Percentiles rank a stretch among this genome's conserved stretches.
These are phyloP conservation scores for Dasypus novemcinctus DNA, from an alignment of 2,113 vertebrate species.

Conservation along the genomic window DNA sequence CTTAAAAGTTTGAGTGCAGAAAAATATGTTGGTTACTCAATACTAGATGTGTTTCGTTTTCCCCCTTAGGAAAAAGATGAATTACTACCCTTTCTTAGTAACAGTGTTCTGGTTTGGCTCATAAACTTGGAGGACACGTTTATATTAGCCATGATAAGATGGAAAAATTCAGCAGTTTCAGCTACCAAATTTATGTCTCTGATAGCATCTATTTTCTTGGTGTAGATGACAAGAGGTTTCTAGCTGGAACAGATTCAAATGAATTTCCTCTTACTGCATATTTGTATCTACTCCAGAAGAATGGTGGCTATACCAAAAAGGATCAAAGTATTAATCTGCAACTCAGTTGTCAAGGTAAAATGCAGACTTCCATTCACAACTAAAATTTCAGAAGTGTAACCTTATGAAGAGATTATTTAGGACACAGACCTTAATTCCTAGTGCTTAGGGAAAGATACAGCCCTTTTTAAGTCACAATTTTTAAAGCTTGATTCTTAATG, in stretches of 20 bases:
- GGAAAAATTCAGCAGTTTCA: not conserved
- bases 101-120: not conserved
- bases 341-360: not conserved
- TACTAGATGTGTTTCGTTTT: not conserved
- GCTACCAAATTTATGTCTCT: not conserved
- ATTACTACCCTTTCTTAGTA: not conserved
- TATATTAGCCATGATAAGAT: not conserved
- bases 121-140: not conserved
- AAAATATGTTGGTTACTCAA: not conserved
- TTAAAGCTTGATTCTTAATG: conserved; percentile 7
- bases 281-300: not conserved
- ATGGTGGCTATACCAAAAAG: conserved; percentile 4
- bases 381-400: not conserved
- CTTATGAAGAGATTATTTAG: not conserved
- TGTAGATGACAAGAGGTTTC: conserved; percentile 13
- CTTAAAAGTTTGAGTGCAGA: conserved; percentile 25
- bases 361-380: not conserved
- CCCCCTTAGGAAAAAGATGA: not conserved
- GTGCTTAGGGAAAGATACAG: not conserved
- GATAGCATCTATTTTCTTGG: not conserved
- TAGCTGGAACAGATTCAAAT: not conserved
- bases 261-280: not conserved
- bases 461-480: not conserved
- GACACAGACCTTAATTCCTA: not conserved
- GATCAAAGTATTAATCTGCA: not conserved